These are phyloP conservation scores for Psilopsiagon aurifrons DNA, from an alignment of 2,113 vertebrate genomes.

Conservation along the genomic window DNA sequence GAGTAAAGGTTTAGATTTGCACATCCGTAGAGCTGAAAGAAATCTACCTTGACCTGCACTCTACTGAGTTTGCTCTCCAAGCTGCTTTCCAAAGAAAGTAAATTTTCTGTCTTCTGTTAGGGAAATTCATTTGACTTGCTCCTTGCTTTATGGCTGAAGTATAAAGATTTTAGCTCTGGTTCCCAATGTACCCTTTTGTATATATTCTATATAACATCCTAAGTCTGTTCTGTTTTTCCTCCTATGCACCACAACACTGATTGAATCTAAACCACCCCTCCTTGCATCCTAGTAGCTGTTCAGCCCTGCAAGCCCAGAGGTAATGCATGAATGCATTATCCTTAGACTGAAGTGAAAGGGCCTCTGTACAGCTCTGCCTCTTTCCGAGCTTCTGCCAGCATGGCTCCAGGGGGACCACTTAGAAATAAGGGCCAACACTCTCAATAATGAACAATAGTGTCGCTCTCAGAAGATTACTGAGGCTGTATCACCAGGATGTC, in stretches of 20 bases:
- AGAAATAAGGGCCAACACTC: background rate
- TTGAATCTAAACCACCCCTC: background rate
- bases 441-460: background rate
- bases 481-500: background rate
- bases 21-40: background rate
- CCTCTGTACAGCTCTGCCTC: background rate
- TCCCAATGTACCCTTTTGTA: background rate
- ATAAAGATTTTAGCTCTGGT: background rate
- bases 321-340: accelerated
- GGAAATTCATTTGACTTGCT: background rate
- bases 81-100: background rate
- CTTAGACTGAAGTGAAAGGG: background rate
- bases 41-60: background rate
- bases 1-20: background rate
- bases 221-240: background rate
- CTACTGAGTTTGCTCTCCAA: background rate
- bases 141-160: background rate
- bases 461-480: background rate
- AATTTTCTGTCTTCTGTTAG: background rate
- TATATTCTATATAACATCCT: background rate
- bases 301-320: background rate
- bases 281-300: background rate
- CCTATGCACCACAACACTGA: background rate
- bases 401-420: background rate
- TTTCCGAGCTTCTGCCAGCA: background rate